These are phyloP conservation scores for Cyphomyrmex costatus DNA, from an alignment of 1,140 invertebrate species.

Conservation along the genomic window DNA sequence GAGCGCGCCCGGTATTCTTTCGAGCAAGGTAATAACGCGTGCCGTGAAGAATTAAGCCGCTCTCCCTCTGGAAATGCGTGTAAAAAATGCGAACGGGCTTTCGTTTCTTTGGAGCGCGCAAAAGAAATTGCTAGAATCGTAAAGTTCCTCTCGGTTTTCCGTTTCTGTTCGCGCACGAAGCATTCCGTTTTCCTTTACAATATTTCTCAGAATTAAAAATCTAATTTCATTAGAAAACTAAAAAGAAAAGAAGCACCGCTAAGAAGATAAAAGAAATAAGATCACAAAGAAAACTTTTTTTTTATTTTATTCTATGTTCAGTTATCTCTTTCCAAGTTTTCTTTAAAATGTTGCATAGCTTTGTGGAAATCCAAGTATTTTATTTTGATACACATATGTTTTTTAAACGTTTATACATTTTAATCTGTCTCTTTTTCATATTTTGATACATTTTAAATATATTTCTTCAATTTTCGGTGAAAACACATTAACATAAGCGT, in stretches of 20 bases:
- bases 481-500: not conserved
- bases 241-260: not conserved
- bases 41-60: conserved; percentile 33
- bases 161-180: conserved; percentile 11
- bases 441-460: not conserved
- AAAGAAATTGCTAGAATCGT: not conserved
- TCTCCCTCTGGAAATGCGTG: conserved; percentile 26
- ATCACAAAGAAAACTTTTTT: not conserved
- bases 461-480: not conserved
- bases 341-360: not conserved
- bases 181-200: conserved; percentile 11
- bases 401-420: not conserved
- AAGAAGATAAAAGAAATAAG: conserved; percentile 18
- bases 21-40: conserved; percentile 25
- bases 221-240: conserved; percentile 18
- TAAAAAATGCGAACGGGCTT: conserved; percentile 26
- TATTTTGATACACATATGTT: not conserved
- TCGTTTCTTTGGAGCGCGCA: not conserved
- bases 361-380: not conserved
- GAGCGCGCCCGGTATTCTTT: conserved; percentile 13
- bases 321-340: not conserved
- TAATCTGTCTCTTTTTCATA: not conserved
- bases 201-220: conserved; percentile 45
- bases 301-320: not conserved
- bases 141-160: conserved; percentile 33